phyloP scores from a whole-genome alignment of 23 tunicate species.

The Phallusia fumigata region DNA sequence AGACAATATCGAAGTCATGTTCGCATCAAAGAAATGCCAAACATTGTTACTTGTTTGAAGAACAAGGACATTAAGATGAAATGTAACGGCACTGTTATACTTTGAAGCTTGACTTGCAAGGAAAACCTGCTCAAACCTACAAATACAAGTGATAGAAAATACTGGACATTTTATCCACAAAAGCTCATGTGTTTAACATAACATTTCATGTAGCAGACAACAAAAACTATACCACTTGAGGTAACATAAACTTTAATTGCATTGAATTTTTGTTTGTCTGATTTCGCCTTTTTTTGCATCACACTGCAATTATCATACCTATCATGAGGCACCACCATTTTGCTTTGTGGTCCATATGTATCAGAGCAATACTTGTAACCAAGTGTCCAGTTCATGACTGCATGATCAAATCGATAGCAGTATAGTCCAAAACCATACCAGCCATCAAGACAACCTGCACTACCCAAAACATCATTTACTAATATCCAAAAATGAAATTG shows the following conservation, averaged over 20 bases:
- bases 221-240: too few species aligned
- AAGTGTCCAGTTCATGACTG: conserved; percentile 49
- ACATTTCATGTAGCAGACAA: not conserved
- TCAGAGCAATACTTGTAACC: conserved; percentile 49
- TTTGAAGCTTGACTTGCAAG: conserved; percentile 46
- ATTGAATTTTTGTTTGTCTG: too few species aligned
- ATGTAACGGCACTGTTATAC: conserved; percentile 35
- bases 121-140: conserved; percentile 75
- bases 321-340: conserved; percentile 62
- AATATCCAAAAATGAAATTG: not conserved
- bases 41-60: not conserved
- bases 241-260: too few species aligned
- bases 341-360: conserved; percentile 54
- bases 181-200: not conserved
- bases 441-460: conserved; percentile 59
- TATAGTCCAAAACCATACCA: conserved; percentile 60
- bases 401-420: conserved; percentile 75
- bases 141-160: not conserved
- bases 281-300: not conserved
- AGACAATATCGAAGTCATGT: not conserved
- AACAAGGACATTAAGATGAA: conserved; percentile 48
- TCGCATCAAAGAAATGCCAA: conserved; percentile 53
- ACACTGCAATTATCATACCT: conserved; percentile 38
- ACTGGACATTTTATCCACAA: too few species aligned
- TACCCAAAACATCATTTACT: not conserved